Conservation (phyloP, 2,797 vertebrate species). For the Gadopsis bispinosus region DNA sequence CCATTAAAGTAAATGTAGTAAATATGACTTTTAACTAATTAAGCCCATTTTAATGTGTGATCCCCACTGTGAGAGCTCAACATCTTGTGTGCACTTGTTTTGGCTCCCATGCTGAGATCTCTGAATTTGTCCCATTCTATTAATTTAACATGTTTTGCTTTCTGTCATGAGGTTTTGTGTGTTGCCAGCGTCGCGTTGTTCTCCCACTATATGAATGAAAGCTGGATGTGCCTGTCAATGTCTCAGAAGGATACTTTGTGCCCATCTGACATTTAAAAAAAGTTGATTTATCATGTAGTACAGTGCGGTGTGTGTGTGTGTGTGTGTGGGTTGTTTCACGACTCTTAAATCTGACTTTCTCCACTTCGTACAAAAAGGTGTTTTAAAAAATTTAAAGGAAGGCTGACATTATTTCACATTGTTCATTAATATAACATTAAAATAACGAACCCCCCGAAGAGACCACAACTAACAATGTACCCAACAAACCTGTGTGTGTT, state of each 20-base stretch:
- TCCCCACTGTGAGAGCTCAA: background rate
- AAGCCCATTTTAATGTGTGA: background rate
- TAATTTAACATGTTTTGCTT: background rate
- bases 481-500: background rate
- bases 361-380: background rate
- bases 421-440: background rate
- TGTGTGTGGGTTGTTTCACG: background rate
- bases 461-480: background rate
- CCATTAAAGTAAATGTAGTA: background rate
- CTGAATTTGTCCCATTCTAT: background rate
- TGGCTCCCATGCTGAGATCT: background rate
- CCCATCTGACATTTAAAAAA: slow-evolving; percentile 23
- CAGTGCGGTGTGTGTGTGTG: background rate
- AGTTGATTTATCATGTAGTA: slow-evolving; percentile 17
- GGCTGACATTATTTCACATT: background rate
- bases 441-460: background rate
- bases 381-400: background rate
- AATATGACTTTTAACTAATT: background rate
- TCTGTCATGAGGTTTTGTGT: background rate
- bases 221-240: slow-evolving; percentile 5
- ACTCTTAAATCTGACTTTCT: slow-evolving; percentile 13
- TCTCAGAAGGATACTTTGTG: slow-evolving; percentile 22
- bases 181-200: background rate
- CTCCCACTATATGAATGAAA: background rate
- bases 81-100: background rate